These are phyloP conservation scores for Tiliqua scincoides DNA, from an alignment of 2,113 vertebrate species.

Conservation along the genomic window DNA sequence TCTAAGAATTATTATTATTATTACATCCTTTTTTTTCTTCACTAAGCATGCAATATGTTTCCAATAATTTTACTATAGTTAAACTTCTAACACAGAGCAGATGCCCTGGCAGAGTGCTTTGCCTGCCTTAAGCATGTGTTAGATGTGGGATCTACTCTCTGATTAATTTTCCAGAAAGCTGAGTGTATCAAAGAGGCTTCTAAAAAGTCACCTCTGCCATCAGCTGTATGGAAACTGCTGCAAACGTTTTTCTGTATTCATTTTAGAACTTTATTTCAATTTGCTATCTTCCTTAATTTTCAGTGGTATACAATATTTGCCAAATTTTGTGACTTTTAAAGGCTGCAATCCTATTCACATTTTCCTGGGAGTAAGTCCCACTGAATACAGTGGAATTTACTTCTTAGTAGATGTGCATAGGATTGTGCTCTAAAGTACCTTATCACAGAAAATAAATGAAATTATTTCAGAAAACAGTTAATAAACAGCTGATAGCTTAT, in stretches of 20 bases:
- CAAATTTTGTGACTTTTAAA: not conserved
- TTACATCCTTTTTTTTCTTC: conserved; percentile 11
- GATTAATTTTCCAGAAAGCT: conserved; percentile 55
- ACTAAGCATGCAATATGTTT: conserved; percentile 51
- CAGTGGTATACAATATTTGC: not conserved
- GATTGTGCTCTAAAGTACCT: too few relatives aligned
- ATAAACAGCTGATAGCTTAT: conserved; percentile 10
- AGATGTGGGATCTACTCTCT: conserved; percentile 37
- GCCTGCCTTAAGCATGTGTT: conserved; percentile 42
- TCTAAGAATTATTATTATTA: conserved; percentile 24
- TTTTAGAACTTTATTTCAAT: not conserved
- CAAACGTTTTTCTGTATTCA: not conserved
- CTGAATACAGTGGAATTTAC: too few relatives aligned
- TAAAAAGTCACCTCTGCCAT: conserved; percentile 36
- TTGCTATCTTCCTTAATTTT: not conserved
- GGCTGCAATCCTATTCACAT: too few relatives aligned
- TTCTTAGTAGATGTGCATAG: too few relatives aligned
- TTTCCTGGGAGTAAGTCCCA: too few relatives aligned
- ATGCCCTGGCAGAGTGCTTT: conserved; percentile 38
- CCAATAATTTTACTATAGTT: conserved; percentile 42
- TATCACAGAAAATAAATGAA: not conserved
- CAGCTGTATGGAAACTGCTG: conserved; percentile 28
- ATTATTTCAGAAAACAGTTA: conserved; percentile 8
- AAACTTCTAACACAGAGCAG: conserved; percentile 40
- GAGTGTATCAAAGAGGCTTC: conserved; percentile 24